phyloP scores from a whole-genome alignment of 1,140 invertebrate species.

The Acromyrmex heyeri region DNA sequence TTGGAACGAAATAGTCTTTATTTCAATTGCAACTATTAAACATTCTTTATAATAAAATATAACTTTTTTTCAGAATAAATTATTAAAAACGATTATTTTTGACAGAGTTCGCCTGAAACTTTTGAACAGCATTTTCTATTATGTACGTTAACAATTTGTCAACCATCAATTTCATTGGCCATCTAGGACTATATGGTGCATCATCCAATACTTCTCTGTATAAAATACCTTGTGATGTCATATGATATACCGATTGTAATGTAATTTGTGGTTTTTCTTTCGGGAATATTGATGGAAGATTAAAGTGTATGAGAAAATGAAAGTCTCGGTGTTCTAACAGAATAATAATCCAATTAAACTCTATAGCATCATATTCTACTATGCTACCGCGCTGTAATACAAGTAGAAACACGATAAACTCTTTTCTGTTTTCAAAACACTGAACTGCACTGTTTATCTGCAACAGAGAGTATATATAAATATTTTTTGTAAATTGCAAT shows the following conservation, averaged over 20 bases:
- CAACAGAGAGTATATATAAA: slow-evolving; percentile 53
- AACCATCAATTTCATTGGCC: slow-evolving; percentile 15
- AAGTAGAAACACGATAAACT: slow-evolving; percentile 68
- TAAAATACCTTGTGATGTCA: slow-evolving; percentile 30
- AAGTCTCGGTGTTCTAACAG: slow-evolving; percentile 71
- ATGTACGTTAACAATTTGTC: slow-evolving; percentile 21
- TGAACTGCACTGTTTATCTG: slow-evolving; percentile 72
- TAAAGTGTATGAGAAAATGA: slow-evolving; percentile 75
- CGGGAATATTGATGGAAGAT: slow-evolving; percentile 77
- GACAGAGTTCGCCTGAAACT: slow-evolving; percentile 66
- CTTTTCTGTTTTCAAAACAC: slow-evolving; percentile 66
- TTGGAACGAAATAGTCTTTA: slow-evolving; percentile 28
- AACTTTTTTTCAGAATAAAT: slow-evolving; percentile 35
- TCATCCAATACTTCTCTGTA: slow-evolving; percentile 39
- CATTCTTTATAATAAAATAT: slow-evolving; percentile 54
- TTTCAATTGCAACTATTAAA: slow-evolving; percentile 45
- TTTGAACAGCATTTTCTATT: slow-evolving; percentile 6
- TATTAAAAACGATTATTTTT: slow-evolving; percentile 54
- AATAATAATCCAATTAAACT: slow-evolving; percentile 71
- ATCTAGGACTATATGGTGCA: slow-evolving; percentile 39
- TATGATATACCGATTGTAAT: slow-evolving; percentile 79
- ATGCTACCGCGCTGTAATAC: slow-evolving; percentile 54
- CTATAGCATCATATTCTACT: slow-evolving; percentile 78
- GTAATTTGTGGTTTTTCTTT: slow-evolving; percentile 71
- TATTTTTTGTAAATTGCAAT: background rate